Evolutionary conservation across 2,888 invertebrate species (phyloP), one percentile per base, ranked within the genome.

Genomic region (Xylocampa areola): DNA sequence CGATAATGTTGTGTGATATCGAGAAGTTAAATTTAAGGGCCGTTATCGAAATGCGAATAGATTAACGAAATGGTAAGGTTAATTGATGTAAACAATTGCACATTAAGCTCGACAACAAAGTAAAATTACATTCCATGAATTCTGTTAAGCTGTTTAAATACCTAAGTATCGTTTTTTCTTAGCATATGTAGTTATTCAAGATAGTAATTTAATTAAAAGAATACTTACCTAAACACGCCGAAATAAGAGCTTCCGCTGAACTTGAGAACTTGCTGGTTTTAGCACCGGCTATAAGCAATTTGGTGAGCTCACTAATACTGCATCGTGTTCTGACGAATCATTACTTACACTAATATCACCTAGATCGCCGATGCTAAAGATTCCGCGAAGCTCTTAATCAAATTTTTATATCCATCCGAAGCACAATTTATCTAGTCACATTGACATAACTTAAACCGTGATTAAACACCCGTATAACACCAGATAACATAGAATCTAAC

Each of bases 1-100:
- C 65, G 73, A 76, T 71, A 66, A 63, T 57, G 51, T 45, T 62
- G 48, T 45, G 35, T 54, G 54, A 60, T 73, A 70, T 62, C 52
- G 68, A 57, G 51, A 45, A 57, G 39, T 53, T 29, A 45, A 70
- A 44, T 68, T 50, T 45, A 58, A 73, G 27, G 35, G 52, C 47
- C 27, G 54, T 37, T 35, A 52, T 60, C 40, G 30, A 62, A 58
- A 73, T 66, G 30, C 16, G 17, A 57, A 27, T 60, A 47, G 57
- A 60, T 71, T 58, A 55, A 35, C 33, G 43, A 32, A 67, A 27
- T 37, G 36, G 55, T 48, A 55, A 60, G 66, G 66, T 52, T 66
- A 68, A 70, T 71, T 49, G 57, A 70, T 55, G 60, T 32, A 45
- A 44, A 69, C 25, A 30, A 27, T 36, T 3, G 4, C n/a, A 33